Conservation (phyloP, 2,888 invertebrate species). For the Rhogogaster chlorosoma region DNA sequence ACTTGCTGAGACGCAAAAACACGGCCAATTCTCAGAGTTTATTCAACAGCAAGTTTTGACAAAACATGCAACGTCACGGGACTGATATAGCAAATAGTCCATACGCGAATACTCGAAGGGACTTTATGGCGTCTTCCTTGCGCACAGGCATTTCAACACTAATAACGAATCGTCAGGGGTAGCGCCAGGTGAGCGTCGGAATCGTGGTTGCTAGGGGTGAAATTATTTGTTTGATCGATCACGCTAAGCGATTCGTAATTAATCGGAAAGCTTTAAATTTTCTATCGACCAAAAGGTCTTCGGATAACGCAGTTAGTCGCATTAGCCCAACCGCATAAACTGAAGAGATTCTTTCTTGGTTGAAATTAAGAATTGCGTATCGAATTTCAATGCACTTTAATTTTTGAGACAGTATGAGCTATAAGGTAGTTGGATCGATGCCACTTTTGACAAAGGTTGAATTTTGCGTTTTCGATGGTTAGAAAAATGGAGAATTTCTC, state of each 20-base stretch:
- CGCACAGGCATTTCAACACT: constrained; percentile 19
- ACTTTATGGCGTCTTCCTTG: neutral
- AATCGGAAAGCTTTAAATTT: neutral
- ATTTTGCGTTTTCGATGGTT: neutral
- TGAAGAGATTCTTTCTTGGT: neutral
- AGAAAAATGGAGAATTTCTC: neutral
- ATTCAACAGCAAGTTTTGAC: neutral
- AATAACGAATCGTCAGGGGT: neutral
- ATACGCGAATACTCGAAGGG: neutral
- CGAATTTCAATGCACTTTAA: neutral
- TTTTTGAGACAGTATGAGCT: neutral
- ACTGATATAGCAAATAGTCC: neutral
- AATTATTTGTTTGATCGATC: constrained; percentile 28
- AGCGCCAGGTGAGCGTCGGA: neutral
- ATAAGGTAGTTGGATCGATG: neutral
- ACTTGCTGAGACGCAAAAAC: neutral
- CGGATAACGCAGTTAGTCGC: neutral
- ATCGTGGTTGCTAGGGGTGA: constrained; percentile 28
- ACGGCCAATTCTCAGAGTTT: neutral
- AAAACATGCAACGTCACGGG: neutral
- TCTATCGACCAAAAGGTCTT: neutral
- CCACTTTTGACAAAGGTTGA: neutral
- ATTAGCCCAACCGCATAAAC: neutral
- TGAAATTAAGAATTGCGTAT: neutral
- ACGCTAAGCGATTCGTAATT: neutral